Percentiles rank a stretch among this genome's conserved stretches.
phyloP scores from a whole-genome alignment of 2,113 vertebrate genomes.

The Fregetta grallaria region DNA sequence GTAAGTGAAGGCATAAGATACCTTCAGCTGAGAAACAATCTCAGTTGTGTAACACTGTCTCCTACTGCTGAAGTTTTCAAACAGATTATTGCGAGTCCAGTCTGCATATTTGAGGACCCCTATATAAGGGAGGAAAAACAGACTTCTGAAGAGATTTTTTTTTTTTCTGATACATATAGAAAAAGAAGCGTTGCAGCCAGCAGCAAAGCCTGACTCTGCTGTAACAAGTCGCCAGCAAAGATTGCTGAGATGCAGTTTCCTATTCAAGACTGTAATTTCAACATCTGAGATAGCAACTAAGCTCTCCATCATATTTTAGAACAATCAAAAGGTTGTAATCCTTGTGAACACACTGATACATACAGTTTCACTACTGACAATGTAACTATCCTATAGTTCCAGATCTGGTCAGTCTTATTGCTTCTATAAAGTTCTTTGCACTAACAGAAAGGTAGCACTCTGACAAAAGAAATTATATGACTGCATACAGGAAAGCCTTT shows the following conservation, averaged over 20 bases:
- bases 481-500: not conserved
- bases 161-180: not conserved
- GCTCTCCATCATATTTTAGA: not conserved
- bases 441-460: not conserved
- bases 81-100: not conserved
- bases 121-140: not conserved
- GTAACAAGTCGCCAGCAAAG: not conserved
- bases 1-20: not conserved
- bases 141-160: not conserved
- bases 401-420: not conserved
- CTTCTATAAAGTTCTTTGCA: not conserved
- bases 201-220: not conserved
- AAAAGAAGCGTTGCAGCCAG: not conserved
- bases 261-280: not conserved
- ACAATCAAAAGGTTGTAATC: not conserved
- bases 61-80: not conserved
- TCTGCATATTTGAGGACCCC: not conserved
- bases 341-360: not conserved
- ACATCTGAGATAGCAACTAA: not conserved
- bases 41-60: not conserved
- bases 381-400: not conserved
- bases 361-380: not conserved
- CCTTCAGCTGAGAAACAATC: not conserved
- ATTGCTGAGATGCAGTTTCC: not conserved
- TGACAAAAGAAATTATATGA: not conserved